Evolutionary conservation across 2,113 vertebrate species (phyloP), one percentile per base, ranked within the genome.

Genomic region (Otocyon megalotis): DNA sequence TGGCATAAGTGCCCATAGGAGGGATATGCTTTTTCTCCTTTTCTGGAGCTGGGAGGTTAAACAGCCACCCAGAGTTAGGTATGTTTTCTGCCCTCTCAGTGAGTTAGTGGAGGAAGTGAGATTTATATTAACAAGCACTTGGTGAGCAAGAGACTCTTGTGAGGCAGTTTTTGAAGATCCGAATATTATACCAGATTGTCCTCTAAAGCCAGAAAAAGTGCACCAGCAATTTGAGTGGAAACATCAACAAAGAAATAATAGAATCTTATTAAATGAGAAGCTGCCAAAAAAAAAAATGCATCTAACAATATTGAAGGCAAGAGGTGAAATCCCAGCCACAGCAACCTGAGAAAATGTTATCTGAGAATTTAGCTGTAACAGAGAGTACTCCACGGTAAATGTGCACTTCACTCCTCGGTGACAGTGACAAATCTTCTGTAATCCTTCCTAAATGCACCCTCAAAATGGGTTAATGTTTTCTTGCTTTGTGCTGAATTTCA

Each of bases 321-420:
- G 96, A 94, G 35, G 74, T 69, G 32, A 80, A 92, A 79, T 82
- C 32, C 67, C 5, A 86, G 19, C 60, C 63, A 56, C 74, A 84
- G 77, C 62, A 84, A 37, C 32, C 84, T 86, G 90, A 97, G 94
- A 96, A 97, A 97, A 84, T 92, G 82, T 20, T 9, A 32, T 90
- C n/a, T 11, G 84, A 67, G 83, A 83, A 88, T 81, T 84, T 67
- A 92, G 5, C 20, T 58, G 67, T 92, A 93, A 95, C 81, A 2
- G 16, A 71, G 65, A 48, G 60, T 11, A 2, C 37, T 50, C 60
- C 11, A 8, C 35, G 4, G 74, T 69, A 43, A 87, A 77, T 20
- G 17, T 4, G 3, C 43, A 32, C 71, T 92, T 96, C 80, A 3
- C 71, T 67, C 95, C 92, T 19, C 50, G 28, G 24, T 63, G 84